phyloP scores from a whole-genome alignment of 2,113 vertebrate genomes.

The Chamaetylas fuelleborni region DNA sequence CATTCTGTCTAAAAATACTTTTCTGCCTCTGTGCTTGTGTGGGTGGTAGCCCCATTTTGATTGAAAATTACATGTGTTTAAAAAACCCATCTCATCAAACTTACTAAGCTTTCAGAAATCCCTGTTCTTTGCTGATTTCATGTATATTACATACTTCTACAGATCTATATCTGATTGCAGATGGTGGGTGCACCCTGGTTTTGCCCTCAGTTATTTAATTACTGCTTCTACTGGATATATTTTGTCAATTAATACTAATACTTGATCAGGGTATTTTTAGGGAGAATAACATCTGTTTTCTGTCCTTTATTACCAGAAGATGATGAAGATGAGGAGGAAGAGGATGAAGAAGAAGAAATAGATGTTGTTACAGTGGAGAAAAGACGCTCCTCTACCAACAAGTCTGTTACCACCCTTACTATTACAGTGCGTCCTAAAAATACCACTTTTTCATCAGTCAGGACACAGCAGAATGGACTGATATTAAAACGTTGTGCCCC shows the following conservation, averaged over 20 bases:
- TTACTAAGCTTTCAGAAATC: neutral
- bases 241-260: neutral
- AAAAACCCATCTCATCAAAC: neutral
- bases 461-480: constrained; percentile 81
- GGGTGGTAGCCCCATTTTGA: neutral
- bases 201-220: neutral
- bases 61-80: neutral
- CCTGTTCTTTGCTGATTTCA: neutral
- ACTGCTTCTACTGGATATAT: neutral
- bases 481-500: constrained; percentile 91
- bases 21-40: neutral
- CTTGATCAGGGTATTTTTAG: neutral
- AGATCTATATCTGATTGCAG: neutral
- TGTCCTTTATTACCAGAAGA: constrained; percentile 59
- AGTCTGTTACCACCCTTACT: constrained; percentile 75
- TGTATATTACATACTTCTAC: neutral
- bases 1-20: neutral
- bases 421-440: constrained; percentile 78
- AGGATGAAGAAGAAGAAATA: constrained; percentile 94
- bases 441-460: constrained; percentile 67
- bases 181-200: neutral
- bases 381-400: constrained; percentile 78
- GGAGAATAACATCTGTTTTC: neutral
- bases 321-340: constrained; percentile 87
- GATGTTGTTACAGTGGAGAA: constrained; percentile 96